Evolutionary conservation across 2,113 vertebrate species (phyloP).

Genomic region (Coracopsis vasa): DNA sequence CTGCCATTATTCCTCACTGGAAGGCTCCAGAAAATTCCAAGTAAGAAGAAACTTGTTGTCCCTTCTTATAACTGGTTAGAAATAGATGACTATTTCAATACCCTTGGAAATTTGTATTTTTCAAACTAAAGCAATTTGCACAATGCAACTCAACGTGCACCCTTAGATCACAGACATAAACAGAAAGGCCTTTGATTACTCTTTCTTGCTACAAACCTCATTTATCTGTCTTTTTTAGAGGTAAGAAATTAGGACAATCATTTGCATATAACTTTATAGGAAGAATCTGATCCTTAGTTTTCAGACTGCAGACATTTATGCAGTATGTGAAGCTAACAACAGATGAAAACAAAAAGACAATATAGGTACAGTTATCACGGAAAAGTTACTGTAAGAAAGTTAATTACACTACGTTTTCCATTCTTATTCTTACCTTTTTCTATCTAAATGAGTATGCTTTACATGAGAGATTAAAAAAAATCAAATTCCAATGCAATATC

Average conservation of each 20-base stretch:
- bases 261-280: background rate
- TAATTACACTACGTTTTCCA: background rate
- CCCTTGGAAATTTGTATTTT: background rate
- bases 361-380: background rate
- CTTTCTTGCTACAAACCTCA: background rate
- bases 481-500: background rate
- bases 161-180: background rate
- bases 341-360: background rate
- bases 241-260: background rate
- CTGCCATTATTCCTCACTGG: background rate
- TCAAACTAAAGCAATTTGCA: background rate
- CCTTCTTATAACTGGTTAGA: background rate
- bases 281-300: background rate
- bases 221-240: background rate
- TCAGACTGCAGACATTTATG: background rate
- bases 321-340: background rate
- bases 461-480: background rate
- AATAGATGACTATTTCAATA: background rate
- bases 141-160: background rate
- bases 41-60: background rate
- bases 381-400: background rate
- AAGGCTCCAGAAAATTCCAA: background rate
- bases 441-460: background rate
- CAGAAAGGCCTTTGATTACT: background rate
- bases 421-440: background rate